Conservation (phyloP, 2,113 vertebrate genomes). For the Centropus unirufus region DNA sequence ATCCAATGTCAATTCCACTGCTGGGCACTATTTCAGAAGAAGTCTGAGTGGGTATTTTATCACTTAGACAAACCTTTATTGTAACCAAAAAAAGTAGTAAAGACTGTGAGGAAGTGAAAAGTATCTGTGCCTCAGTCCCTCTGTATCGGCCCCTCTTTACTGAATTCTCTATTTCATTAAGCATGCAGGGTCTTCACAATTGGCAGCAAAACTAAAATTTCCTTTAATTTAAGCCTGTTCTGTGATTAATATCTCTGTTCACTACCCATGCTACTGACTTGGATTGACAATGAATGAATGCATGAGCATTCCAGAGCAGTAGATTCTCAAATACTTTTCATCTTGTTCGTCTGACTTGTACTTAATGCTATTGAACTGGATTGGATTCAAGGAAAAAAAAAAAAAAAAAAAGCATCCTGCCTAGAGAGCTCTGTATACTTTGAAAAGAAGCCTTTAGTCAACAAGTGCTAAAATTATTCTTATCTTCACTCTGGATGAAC, state of each 20-base stretch:
- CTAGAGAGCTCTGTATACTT: background rate
- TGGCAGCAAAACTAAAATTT: background rate
- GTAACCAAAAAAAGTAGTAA: background rate
- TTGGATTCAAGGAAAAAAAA: background rate
- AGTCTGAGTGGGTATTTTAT: background rate
- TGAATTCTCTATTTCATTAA: background rate
- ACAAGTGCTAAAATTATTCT: background rate
- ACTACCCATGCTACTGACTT: background rate
- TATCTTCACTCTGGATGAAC: background rate
- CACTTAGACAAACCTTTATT: background rate
- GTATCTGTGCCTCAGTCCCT: background rate
- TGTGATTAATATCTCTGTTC: background rate
- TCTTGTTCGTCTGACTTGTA: background rate
- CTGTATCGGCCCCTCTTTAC: background rate
- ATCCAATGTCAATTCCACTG: background rate
- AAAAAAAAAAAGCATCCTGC: background rate
- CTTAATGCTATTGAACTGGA: background rate
- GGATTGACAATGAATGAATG: fast-evolving
- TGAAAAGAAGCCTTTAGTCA: background rate
- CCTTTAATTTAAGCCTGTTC: background rate
- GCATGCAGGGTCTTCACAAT: background rate
- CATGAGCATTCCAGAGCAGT: background rate
- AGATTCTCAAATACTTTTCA: background rate
- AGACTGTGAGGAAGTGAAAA: background rate
- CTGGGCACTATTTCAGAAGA: background rate